A percentile compares a stretch with the other conserved stretches of the same genome.
Evolutionary conservation across 2,797 vertebrate genomes (phyloP).

Genomic region (Valencia hispanica): DNA sequence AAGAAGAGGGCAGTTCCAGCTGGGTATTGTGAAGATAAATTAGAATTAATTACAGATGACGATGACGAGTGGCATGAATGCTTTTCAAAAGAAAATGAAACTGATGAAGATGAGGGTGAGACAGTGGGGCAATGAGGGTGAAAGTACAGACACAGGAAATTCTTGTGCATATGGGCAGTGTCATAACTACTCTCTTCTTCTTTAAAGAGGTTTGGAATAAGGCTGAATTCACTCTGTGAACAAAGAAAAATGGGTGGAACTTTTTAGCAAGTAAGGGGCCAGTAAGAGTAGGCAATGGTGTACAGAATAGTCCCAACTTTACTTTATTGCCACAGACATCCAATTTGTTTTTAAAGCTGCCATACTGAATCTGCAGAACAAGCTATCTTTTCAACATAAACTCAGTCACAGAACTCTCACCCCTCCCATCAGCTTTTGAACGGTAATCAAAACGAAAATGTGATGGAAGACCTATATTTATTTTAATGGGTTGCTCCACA

Average conservation of each 20-base stretch:
- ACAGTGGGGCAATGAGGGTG: neutral
- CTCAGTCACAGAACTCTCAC: no score
- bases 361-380: no score
- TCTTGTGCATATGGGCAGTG: no score
- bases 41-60: neutral
- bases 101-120: neutral
- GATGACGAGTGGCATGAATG: neutral
- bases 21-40: neutral
- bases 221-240: neutral
- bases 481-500: neutral
- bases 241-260: neutral
- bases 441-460: neutral
- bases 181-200: neutral
- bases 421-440: no score
- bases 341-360: neutral
- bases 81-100: neutral
- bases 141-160: neutral
- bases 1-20: neutral
- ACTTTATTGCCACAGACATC: neutral
- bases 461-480: neutral
- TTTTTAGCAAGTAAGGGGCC: neutral
- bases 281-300: neutral
- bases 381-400: no score
- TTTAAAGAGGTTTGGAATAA: neutral
- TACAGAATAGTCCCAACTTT: neutral